A percentile compares a stretch with the other conserved stretches of the same genome.
These are phyloP conservation scores for Hycleus phaleratus DNA, from an alignment of 1,140 invertebrate species.

Conservation along the genomic window DNA sequence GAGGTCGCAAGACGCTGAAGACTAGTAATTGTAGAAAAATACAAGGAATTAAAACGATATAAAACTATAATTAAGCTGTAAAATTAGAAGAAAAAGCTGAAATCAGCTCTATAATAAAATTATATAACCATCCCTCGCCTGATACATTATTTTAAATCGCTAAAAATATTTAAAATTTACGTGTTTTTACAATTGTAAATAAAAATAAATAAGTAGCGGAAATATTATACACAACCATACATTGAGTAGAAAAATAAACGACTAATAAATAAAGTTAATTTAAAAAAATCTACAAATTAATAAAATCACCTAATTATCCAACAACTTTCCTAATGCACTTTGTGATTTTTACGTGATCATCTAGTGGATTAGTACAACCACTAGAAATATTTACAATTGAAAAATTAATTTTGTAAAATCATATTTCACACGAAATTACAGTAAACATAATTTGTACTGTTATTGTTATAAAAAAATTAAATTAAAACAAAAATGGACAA, in stretches of 20 bases:
- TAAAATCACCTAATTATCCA: background rate
- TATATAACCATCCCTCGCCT: background rate
- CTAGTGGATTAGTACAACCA: background rate
- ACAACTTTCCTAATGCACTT: conserved; percentile 18
- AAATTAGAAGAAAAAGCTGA: no score
- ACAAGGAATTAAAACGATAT: background rate
- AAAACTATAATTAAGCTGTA: background rate
- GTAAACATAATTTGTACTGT: conserved; percentile 16
- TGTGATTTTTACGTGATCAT: conserved; percentile 7
- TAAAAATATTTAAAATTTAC: background rate
- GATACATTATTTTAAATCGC: background rate
- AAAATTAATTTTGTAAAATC: background rate
- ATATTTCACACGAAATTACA: background rate
- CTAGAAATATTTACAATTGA: background rate
- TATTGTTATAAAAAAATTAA: background rate
- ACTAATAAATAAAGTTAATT: conserved; percentile 3
- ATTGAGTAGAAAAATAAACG: conserved; percentile 13
- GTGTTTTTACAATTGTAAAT: background rate
- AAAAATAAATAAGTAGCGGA: background rate
- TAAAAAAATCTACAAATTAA: conserved; percentile 3
- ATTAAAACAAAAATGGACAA: conserved; percentile 6
- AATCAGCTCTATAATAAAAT: background rate
- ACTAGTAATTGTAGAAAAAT: conserved; percentile 7
- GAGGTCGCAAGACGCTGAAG: background rate
- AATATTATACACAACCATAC: conserved; percentile 9